phyloP scores from a whole-genome alignment of 1,140 invertebrate genomes.

The Drosophila ogumai region DNA sequence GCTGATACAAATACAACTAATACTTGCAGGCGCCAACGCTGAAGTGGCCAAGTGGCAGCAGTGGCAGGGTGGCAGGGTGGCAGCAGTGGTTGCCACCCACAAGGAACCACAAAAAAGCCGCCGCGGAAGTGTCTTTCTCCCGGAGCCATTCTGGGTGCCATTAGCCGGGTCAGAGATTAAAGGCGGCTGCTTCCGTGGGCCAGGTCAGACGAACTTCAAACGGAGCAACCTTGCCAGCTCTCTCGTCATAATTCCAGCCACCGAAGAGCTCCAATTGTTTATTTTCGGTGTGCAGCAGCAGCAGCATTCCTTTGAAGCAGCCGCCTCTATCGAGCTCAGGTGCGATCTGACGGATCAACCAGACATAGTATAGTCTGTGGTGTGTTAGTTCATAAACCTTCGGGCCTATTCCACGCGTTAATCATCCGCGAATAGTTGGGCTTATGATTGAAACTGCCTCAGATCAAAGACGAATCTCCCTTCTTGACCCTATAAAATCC shows the following conservation, averaged over 20 bases:
- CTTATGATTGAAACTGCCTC: neutral
- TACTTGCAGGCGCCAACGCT: slow-evolving; percentile 35
- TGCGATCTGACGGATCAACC: slow-evolving; percentile 59
- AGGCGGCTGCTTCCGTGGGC: slow-evolving; percentile 58
- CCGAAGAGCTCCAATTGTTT: slow-evolving; percentile 60
- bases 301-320: slow-evolving; percentile 60
- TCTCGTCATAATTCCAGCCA: slow-evolving; percentile 60
- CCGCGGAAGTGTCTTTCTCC: slow-evolving; percentile 70
- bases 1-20: slow-evolving; percentile 55
- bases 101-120: slow-evolving; percentile 51
- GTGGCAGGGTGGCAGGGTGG: neutral
- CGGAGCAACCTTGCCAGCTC: slow-evolving; percentile 32
- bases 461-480: slow-evolving; percentile 59
- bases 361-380: no score
- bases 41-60: slow-evolving; percentile 25
- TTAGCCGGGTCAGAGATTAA: slow-evolving; percentile 61
- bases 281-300: slow-evolving; percentile 47
- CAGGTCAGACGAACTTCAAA: slow-evolving; percentile 62
- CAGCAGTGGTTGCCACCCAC: slow-evolving; percentile 70
- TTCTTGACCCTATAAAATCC: slow-evolving; percentile 57
- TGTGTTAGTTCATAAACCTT: slow-evolving; percentile 6
- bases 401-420: slow-evolving; percentile 45
- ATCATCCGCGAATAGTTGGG: slow-evolving; percentile 64
- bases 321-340: slow-evolving; percentile 63
- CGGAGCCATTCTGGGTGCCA: slow-evolving; percentile 26